Conservation (phyloP, 2,797 vertebrate species). For the Anguilla anguilla region DNA sequence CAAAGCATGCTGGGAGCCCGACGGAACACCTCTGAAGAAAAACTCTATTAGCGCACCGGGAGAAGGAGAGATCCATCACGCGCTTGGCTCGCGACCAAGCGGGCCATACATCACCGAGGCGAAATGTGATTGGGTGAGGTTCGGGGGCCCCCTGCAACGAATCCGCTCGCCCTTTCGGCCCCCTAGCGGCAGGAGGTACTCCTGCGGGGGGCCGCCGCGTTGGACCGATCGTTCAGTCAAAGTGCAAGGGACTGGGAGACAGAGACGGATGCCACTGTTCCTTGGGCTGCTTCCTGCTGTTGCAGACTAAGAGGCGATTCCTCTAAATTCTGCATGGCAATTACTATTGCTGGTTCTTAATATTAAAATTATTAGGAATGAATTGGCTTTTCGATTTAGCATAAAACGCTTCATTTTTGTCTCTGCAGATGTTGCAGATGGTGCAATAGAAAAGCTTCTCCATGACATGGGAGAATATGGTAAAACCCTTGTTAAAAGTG, state of each 20-base stretch:
- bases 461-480: background rate
- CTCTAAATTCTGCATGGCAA: conserved; percentile 18
- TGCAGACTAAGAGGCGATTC: conserved; percentile 8
- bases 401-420: conserved; percentile 27
- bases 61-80: background rate
- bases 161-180: background rate
- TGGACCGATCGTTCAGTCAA: background rate
- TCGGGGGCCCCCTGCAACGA: background rate
- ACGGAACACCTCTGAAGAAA: background rate
- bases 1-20: background rate
- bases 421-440: background rate
- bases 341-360: conserved; percentile 28
- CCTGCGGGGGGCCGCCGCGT: background rate
- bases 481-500: background rate
- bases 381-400: conserved; percentile 28
- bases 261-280: background rate
- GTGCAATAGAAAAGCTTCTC: background rate
- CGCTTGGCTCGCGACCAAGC: background rate
- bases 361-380: conserved; percentile 40
- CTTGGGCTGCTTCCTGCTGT: background rate
- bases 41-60: background rate
- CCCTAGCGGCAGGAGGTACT: background rate
- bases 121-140: background rate
- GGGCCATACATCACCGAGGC: background rate
- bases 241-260: background rate